Conservation (phyloP, 2,888 invertebrate species). For the Theretra japonica region DNA sequence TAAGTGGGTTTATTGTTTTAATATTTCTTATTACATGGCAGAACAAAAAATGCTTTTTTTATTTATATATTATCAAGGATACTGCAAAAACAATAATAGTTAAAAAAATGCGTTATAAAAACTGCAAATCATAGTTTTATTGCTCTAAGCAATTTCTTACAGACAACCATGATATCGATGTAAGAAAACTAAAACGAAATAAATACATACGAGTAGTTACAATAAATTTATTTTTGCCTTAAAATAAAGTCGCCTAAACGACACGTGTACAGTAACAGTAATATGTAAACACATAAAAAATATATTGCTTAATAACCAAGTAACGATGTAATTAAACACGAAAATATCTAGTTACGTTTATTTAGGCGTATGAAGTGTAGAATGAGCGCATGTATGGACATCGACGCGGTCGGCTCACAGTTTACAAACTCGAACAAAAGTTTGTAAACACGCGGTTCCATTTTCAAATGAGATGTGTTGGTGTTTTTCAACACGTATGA, state of each 20-base stretch:
- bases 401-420: conserved; percentile 36
- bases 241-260: neutral
- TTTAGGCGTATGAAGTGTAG: conserved; percentile 8
- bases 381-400: conserved; percentile 9
- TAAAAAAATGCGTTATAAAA: too few relatives aligned
- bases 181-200: neutral
- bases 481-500: conserved; percentile 59
- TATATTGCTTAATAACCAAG: conserved; percentile 13
- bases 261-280: neutral
- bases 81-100: too few relatives aligned
- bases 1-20: neutral
- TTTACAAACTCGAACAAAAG: conserved; percentile 61
- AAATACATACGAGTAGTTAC: too few relatives aligned
- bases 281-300: conserved; percentile 19
- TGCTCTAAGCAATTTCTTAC: too few relatives aligned
- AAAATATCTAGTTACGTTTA: conserved; percentile 19
- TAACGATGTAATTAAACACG: conserved; percentile 12
- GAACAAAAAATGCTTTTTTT: too few relatives aligned
- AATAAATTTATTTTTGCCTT: neutral
- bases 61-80: too few relatives aligned
- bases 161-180: neutral
- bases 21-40: neutral
- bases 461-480: conserved; percentile 60
- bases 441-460: conserved; percentile 63
- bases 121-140: too few relatives aligned